These are phyloP conservation scores for Streptopelia turtur DNA, from an alignment of 2,797 vertebrate species.

Conservation along the genomic window DNA sequence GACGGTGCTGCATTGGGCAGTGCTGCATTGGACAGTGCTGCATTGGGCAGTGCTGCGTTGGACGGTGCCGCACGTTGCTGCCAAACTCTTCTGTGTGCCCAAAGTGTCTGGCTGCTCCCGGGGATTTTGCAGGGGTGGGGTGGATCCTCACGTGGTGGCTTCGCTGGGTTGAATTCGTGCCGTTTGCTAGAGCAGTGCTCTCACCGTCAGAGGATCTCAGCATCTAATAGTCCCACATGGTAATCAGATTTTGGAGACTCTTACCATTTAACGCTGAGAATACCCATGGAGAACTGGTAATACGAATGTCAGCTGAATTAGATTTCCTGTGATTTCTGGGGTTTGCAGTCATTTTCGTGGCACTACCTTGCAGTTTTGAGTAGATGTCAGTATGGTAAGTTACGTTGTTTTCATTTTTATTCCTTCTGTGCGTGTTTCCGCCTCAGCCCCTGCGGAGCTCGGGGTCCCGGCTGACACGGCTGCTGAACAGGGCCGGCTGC, in stretches of 20 bases:
- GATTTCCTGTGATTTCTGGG: neutral
- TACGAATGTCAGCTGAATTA: neutral
- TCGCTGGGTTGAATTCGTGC: neutral
- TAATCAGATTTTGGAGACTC: neutral
- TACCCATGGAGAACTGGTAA: neutral
- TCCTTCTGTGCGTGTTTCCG: rapidly evolving
- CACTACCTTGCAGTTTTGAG: neutral
- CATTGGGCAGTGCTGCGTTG: neutral
- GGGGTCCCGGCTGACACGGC: neutral
- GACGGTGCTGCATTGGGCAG: neutral
- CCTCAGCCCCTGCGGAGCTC: neutral
- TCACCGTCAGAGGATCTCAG: neutral
- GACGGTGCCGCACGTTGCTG: neutral
- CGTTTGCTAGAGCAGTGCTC: neutral
- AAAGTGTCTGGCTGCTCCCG: neutral
- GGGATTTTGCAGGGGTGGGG: neutral
- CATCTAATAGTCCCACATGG: neutral
- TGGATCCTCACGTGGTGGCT: neutral
- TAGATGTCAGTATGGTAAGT: no score
- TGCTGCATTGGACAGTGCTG: neutral
- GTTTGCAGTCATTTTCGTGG: neutral
- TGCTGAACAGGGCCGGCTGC: neutral
- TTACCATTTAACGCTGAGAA: neutral
- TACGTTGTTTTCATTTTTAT: neutral
- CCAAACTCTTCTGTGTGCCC: neutral